phyloP scores from a whole-genome alignment of 2,797 vertebrate genomes.

The Craterocephalus amniculus region DNA sequence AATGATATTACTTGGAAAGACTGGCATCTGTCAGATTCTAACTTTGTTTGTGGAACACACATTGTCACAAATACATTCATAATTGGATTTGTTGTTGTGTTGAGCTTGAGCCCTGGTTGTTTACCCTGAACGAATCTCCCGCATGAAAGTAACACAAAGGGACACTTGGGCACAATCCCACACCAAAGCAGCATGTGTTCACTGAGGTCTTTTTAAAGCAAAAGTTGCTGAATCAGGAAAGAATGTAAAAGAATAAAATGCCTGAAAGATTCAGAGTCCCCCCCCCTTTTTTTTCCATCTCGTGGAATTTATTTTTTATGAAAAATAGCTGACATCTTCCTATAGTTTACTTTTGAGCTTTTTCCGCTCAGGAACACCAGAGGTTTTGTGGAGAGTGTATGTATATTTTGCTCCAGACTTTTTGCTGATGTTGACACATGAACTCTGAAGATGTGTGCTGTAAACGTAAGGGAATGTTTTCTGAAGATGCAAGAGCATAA shows the following conservation, averaged over 20 bases:
- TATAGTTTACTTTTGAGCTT: not conserved
- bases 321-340: not conserved
- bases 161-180: not conserved
- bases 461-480: not conserved
- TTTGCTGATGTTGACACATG: too few species aligned
- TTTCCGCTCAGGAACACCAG: not conserved
- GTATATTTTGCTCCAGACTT: too few species aligned
- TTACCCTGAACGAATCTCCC: constrained; percentile 13
- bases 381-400: too few species aligned
- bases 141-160: constrained; percentile 1
- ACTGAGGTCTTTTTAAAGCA: constrained; percentile 3
- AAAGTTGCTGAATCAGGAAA: constrained; percentile 8
- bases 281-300: not conserved
- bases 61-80: constrained; percentile 34
- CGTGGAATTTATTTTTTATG: not conserved
- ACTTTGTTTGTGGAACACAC: constrained; percentile 36
- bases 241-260: not conserved
- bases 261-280: not conserved
- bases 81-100: constrained; percentile 40
- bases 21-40: constrained; percentile 36
- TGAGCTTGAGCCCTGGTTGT: constrained; percentile 18
- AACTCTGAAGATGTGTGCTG: not conserved
- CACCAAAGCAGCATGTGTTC: not conserved
- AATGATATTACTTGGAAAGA: constrained; percentile 27
- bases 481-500: not conserved